Evolutionary conservation across 2,797 vertebrate species (phyloP), one percentile per base, ranked within the genome.

Genomic region (Mycteria americana): DNA sequence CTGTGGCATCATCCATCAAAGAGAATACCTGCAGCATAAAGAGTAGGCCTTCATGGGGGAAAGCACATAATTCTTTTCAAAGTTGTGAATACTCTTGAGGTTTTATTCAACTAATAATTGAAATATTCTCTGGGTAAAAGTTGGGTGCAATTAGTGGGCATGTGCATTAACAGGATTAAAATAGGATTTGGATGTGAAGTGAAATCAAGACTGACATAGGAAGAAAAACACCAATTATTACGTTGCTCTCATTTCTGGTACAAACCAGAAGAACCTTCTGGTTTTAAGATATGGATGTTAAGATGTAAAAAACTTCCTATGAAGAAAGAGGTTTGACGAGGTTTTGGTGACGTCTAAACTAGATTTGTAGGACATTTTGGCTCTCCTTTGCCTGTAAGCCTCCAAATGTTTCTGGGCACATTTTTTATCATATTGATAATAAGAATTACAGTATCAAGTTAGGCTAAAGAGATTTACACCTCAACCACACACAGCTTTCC

Each of bases 1-100:
- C 92, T 93, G 91, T 90, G 91, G 92, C 62, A 85, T 74, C 63
- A 84, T 75, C 68, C 75, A 69, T 93, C 90, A 89, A 85, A 87
- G 85, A 88, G 43, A 93, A 67, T 77, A 51, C 30, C 24, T 69
- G 68, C 79, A 89, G 81, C 84, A 85, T 70, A 79, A 83, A 88
- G 30, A 94, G 30, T 41, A 91, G 56, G 48, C 13, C 63, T 91
- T 88, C 68, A 10, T 13, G 8, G 22, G 16, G 76, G 60, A 76
- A 92, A 91, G 83, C 25, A 74, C 28, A 70, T 5, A 51, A 27
- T 93, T 91, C 23, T 85, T 60, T 70, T 37, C 35, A 69, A 90
- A 92, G 28, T 25, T 77, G 72, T 41, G 85, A 88, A 30, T 79
- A 67, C 81, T 57, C 22, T 43, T 35, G 13, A 85, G 13, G 9